A percentile compares a stretch with the other conserved stretches of the same genome.
phyloP scores from a whole-genome alignment of 92 coral and sea anemone species.

The Epizoanthus fatuus region DNA sequence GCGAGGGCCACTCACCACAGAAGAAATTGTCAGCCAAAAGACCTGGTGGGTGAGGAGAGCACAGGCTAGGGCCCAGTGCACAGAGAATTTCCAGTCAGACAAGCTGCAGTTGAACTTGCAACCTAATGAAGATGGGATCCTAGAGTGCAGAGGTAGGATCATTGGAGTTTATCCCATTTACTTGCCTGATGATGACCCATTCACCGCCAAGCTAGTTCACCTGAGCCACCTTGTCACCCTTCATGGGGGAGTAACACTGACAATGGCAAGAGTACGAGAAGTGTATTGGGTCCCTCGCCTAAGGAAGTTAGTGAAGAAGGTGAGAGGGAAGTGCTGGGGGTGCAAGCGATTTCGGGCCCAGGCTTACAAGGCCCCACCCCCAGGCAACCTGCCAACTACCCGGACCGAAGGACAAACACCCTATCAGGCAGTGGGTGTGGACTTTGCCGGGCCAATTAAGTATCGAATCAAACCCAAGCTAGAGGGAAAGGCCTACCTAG shows the following conservation, averaged over 20 bases:
- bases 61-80: slow-evolving; percentile 6
- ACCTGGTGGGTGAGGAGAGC: slow-evolving; percentile 55
- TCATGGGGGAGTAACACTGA: slow-evolving; percentile 18
- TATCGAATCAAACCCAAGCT: slow-evolving; percentile 5
- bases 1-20: slow-evolving; percentile 24
- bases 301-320: background rate
- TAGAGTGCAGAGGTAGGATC: slow-evolving; percentile 11
- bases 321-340: slow-evolving; percentile 12
- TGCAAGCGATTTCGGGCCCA: slow-evolving; percentile 1
- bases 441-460: slow-evolving; percentile 22
- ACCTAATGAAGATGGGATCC: slow-evolving; percentile 3
- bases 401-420: slow-evolving; percentile 10
- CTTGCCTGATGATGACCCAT: slow-evolving; percentile 19
- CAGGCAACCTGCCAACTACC: slow-evolving; percentile 12
- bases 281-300: slow-evolving; percentile 20
- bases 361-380: slow-evolving; percentile 11
- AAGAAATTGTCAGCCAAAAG: slow-evolving; percentile 38
- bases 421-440: slow-evolving; percentile 15
- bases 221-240: background rate
- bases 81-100: slow-evolving; percentile 16
- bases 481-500: slow-evolving; percentile 10
- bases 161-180: background rate
- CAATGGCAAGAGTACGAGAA: slow-evolving; percentile 1
- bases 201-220: slow-evolving; percentile 11
- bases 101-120: slow-evolving; percentile 10